phyloP scores from a whole-genome alignment of 2,797 vertebrate species.

The Rachycentron canadum region DNA sequence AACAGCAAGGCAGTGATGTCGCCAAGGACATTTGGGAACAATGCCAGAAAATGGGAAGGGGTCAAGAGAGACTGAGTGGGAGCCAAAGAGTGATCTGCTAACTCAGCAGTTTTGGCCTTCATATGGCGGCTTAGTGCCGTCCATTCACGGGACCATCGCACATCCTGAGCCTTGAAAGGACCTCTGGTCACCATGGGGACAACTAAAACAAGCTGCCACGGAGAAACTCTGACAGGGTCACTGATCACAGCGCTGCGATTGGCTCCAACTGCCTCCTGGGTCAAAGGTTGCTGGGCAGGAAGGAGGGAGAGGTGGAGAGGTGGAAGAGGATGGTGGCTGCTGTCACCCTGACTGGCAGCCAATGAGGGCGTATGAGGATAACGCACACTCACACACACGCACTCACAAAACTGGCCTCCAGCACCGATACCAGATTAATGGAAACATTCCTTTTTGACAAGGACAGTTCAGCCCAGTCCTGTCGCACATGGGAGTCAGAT shows the following conservation, averaged over 20 bases:
- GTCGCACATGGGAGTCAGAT: slow-evolving; percentile 21
- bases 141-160: slow-evolving; percentile 23
- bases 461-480: slow-evolving; percentile 34
- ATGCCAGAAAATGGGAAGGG: background rate
- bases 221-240: slow-evolving; percentile 32
- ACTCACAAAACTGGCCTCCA: slow-evolving; percentile 33
- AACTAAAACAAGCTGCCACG: slow-evolving; percentile 8
- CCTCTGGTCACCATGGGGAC: slow-evolving; percentile 29
- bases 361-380: slow-evolving; percentile 28
- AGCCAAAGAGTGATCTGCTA: slow-evolving; percentile 28
- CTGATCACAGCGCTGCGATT: slow-evolving; percentile 38
- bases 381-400: slow-evolving; percentile 1
- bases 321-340: slow-evolving; percentile 37
- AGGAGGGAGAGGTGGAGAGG: slow-evolving; percentile 45
- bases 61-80: background rate
- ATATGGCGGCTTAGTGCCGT: slow-evolving; percentile 10
- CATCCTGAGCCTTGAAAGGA: slow-evolving; percentile 2
- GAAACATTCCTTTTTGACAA: slow-evolving; percentile 63
- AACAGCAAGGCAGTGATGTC: slow-evolving; percentile 13
- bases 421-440: slow-evolving; percentile 40
- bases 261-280: slow-evolving; percentile 55
- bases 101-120: slow-evolving; percentile 41
- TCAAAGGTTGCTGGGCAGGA: slow-evolving; percentile 67
- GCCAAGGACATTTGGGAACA: background rate
- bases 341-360: slow-evolving; percentile 43